Percentiles rank a stretch among this genome's conserved stretches.
Conservation (phyloP, 2,888 invertebrate species). For the Melieria crassipennis region DNA sequence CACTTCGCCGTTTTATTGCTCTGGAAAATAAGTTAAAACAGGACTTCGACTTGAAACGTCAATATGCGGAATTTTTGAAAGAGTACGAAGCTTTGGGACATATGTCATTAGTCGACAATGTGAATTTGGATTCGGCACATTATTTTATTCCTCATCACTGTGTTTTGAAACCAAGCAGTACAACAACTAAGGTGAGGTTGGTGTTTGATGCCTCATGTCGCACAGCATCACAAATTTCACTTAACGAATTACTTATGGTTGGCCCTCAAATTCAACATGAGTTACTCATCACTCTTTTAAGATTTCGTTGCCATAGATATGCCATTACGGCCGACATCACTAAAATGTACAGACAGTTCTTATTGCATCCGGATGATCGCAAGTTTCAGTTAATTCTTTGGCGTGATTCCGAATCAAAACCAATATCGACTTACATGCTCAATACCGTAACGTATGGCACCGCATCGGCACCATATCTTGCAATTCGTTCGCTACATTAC, state of each 20-base stretch:
- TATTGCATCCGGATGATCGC: conserved; percentile 23
- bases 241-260: conserved; percentile 35
- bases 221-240: conserved; percentile 30
- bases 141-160: conserved; percentile 41
- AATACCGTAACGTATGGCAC: conserved; percentile 29
- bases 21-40: conserved; percentile 36
- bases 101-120: conserved; percentile 19
- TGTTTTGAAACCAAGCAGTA: conserved; percentile 32
- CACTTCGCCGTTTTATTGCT: conserved; percentile 35
- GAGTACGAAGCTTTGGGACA: conserved; percentile 33
- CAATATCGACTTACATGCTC: conserved; percentile 8
- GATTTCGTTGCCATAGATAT: conserved; percentile 33
- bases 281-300: conserved; percentile 31
- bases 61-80: conserved; percentile 30
- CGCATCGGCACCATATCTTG: conserved; percentile 31
- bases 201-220: conserved; percentile 38
- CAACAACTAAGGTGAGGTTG: conserved; percentile 36
- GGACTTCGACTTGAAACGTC: conserved; percentile 26
- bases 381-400: conserved; percentile 28
- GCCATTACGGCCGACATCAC: conserved; percentile 31
- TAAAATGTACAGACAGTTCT: conserved; percentile 33
- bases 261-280: conserved; percentile 33
- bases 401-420: conserved; percentile 9
- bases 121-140: conserved; percentile 16
- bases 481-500: conserved; percentile 27